Conservation (phyloP, 2,888 invertebrate genomes). For the Syrphus vitripennis region DNA sequence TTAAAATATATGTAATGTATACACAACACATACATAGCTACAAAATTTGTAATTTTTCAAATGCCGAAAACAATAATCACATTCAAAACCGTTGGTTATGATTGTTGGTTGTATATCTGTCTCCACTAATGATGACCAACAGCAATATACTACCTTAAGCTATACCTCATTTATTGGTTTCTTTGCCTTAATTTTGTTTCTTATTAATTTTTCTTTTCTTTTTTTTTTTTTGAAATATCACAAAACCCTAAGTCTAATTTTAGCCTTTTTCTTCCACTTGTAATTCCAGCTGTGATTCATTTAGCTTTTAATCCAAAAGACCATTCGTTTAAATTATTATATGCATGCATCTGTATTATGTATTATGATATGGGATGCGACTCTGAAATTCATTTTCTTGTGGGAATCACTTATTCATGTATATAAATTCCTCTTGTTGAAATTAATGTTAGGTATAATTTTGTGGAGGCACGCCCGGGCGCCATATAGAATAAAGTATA, state of each 20-base stretch:
- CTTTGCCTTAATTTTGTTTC: neutral
- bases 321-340: conserved; percentile 53
- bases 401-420: conserved; percentile 44
- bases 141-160: conserved; percentile 25
- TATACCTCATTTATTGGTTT: conserved; percentile 51
- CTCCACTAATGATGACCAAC: conserved; percentile 23
- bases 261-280: neutral
- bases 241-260: neutral
- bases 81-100: conserved; percentile 24
- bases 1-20: conserved; percentile 38
- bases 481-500: neutral
- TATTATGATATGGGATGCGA: neutral
- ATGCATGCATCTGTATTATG: conserved; percentile 50
- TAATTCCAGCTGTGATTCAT: conserved; percentile 49
- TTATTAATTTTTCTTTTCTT: neutral
- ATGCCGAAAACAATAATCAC: conserved; percentile 33
- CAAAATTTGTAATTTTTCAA: conserved; percentile 49
- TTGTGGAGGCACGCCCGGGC: conserved; percentile 8
- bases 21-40: too few species aligned
- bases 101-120: conserved; percentile 8
- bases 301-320: conserved; percentile 32
- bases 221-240: conserved; percentile 26
- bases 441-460: neutral
- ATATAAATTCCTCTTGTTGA: conserved; percentile 8
- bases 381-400: neutral